Percentiles rank a stretch among this genome's conserved stretches.
phyloP scores from a whole-genome alignment of 2,797 vertebrate species.

The Sciaenops ocellatus region DNA sequence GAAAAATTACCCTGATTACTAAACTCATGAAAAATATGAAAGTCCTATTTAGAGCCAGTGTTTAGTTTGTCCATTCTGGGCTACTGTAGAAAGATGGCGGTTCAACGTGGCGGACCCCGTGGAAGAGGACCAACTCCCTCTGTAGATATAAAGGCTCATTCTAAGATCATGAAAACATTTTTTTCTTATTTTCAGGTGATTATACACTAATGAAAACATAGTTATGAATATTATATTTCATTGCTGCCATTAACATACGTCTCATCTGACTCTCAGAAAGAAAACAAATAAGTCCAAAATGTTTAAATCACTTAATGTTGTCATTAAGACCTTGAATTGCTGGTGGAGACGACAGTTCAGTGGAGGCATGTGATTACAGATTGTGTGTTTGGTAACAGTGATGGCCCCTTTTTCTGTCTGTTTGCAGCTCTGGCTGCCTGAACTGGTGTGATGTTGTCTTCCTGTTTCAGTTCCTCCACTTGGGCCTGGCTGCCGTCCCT shows the following conservation, averaged over 20 bases:
- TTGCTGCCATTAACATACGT: background rate
- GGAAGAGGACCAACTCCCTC: no score
- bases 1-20: no score
- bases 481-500: conserved; percentile 67
- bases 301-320: conserved; percentile 3
- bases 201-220: no score
- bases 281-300: background rate
- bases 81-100: no score
- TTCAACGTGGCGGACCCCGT: no score
- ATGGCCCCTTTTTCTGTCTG: conserved; percentile 56
- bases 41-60: no score
- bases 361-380: conserved; percentile 61
- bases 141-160: no score
- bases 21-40: no score
- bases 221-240: no score
- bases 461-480: conserved; percentile 74
- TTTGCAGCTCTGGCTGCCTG: conserved; percentile 62
- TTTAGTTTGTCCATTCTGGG: no score
- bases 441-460: conserved; percentile 71
- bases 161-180: no score
- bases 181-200: no score
- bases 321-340: conserved; percentile 21
- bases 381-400: conserved; percentile 70
- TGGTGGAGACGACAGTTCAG: conserved; percentile 31
- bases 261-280: background rate